A percentile compares a stretch with the other conserved stretches of the same genome.
Conservation (phyloP, 1,140 invertebrate genomes). For the Yoshiicerus persimilis region DNA sequence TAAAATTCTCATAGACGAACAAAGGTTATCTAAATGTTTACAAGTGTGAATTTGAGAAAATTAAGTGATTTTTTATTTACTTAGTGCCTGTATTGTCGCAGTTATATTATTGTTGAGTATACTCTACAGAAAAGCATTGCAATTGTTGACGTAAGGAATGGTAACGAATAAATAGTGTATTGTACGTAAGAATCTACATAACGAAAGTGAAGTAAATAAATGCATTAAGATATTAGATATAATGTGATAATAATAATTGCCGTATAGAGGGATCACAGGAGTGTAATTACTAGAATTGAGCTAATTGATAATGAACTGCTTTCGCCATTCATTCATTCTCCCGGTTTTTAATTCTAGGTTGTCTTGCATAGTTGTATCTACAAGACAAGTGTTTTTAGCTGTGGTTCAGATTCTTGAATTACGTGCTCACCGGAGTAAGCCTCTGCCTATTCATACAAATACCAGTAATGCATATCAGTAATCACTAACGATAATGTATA, state of each 20-base stretch:
- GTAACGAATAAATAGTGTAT: too few species aligned
- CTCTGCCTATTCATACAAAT: not conserved
- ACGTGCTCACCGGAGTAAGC: not conserved
- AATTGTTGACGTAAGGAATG: too few species aligned
- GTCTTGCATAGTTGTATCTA: not conserved
- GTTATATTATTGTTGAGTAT: too few species aligned
- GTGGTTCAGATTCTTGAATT: not conserved
- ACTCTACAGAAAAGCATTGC: too few species aligned
- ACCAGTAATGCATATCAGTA: not conserved
- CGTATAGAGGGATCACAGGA: not conserved
- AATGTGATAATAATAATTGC: conserved; percentile 15
- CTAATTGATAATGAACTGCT: not conserved
- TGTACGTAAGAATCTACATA: not conserved
- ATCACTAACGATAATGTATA: not conserved
- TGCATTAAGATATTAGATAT: not conserved
- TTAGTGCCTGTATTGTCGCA: too few species aligned
- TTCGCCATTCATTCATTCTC: not conserved
- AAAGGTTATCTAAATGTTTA: too few species aligned
- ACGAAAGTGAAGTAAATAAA: not conserved
- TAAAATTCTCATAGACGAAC: too few species aligned
- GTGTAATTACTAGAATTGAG: not conserved
- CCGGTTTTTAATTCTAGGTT: not conserved
- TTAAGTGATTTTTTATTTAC: too few species aligned
- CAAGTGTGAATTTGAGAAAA: too few species aligned
- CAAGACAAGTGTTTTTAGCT: not conserved